These are phyloP conservation scores for Crotalus helleri DNA, from an alignment of 2,113 vertebrate genomes.

Conservation along the genomic window DNA sequence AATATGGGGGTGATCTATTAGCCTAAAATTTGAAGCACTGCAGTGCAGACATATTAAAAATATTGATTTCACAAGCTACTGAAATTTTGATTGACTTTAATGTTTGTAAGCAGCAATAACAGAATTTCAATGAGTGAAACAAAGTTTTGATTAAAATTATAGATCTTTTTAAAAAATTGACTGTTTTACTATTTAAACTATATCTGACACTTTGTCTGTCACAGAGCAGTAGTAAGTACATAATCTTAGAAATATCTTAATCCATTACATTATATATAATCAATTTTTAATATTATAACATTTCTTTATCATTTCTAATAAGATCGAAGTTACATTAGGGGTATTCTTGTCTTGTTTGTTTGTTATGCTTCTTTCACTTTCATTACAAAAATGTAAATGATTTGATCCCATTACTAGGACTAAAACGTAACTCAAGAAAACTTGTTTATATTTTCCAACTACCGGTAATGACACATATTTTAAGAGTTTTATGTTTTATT, in stretches of 20 bases:
- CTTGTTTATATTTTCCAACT: not conserved
- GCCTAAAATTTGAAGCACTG: slow-evolving; percentile 83
- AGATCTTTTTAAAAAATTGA: slow-evolving; percentile 74
- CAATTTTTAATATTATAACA: slow-evolving; percentile 44
- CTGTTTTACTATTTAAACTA: slow-evolving; percentile 72
- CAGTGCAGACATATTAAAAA: slow-evolving; percentile 84
- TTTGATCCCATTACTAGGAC: not conserved
- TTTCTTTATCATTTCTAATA: slow-evolving; percentile 44
- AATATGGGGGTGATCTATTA: slow-evolving; percentile 91
- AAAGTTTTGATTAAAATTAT: slow-evolving; percentile 87
- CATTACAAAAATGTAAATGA: not conserved
- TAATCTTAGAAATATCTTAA: slow-evolving; percentile 67
- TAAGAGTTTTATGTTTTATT: not conserved
- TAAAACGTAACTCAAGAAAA: not conserved
- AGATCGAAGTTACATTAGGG: not conserved
- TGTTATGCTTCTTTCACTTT: not conserved
- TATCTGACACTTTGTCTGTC: slow-evolving; percentile 57
- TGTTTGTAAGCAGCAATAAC: slow-evolving; percentile 82
- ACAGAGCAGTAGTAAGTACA: slow-evolving; percentile 64
- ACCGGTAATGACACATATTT: not conserved
- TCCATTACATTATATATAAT: slow-evolving; percentile 50
- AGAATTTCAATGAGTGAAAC: slow-evolving; percentile 80
- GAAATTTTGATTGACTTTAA: slow-evolving; percentile 80
- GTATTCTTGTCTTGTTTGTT: not conserved
- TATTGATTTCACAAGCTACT: slow-evolving; percentile 80